phyloP scores from a whole-genome alignment of 2,888 invertebrate genomes.

The Oscheius sp. region DNA sequence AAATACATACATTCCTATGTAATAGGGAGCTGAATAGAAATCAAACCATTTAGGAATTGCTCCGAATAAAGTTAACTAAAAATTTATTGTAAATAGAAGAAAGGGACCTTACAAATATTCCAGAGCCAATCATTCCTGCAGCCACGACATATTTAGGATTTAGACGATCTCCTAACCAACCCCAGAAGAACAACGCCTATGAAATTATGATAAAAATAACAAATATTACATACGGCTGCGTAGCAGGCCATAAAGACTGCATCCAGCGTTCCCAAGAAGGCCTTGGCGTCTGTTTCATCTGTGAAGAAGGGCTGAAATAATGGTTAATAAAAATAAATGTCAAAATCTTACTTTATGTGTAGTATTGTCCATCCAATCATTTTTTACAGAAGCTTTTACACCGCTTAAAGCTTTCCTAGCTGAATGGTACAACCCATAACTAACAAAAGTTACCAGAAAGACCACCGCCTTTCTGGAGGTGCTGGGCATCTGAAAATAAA shows the following conservation, averaged over 20 bases:
- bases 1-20: conserved; percentile 74
- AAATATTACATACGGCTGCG: conserved; percentile 55
- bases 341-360: conserved; percentile 47
- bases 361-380: conserved; percentile 67
- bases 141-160: conserved; percentile 75
- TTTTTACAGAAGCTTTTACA: conserved; percentile 68
- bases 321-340: background rate
- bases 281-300: conserved; percentile 63
- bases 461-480: conserved; percentile 40
- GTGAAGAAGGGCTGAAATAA: conserved; percentile 59
- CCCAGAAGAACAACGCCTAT: conserved; percentile 76
- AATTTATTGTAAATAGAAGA: conserved; percentile 5
- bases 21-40: conserved; percentile 74
- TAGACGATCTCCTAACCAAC: conserved; percentile 75
- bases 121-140: conserved; percentile 75
- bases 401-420: conserved; percentile 68
- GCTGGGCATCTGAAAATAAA: conserved; percentile 13
- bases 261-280: conserved; percentile 71
- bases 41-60: conserved; percentile 75
- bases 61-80: conserved; percentile 75
- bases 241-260: conserved; percentile 72
- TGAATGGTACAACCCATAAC: conserved; percentile 71
- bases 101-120: conserved; percentile 72
- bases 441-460: conserved; percentile 65
- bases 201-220: conserved; percentile 28